Evolutionary conservation across 2,888 invertebrate genomes (phyloP), one percentile per base, ranked within the genome.

Genomic region (Saturnia pavonia): DNA sequence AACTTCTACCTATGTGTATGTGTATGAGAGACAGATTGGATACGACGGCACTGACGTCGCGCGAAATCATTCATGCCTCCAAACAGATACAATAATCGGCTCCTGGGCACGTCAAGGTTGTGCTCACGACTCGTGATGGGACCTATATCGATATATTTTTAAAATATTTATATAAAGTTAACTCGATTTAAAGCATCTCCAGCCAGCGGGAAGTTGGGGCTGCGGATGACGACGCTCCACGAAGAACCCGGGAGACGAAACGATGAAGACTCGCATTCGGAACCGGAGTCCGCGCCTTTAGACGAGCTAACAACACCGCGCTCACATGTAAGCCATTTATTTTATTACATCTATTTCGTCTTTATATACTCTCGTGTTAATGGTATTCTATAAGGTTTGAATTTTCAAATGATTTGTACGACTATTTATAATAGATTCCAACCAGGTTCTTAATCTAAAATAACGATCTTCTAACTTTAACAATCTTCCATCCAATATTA

Each of bases 221-320:
- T 97, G 82, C 96, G 98, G 67, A 98, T 99, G 98, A 97, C 97
- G 69, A 99, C 99, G 0, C 90, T 99, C 66, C 97, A 98, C 84
- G 99, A 99, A 88, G 99, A 99, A 89, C 96, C 96, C 16, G 92
- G 91, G 1, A 79, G 92, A 16, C 81, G 91, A 16, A 91, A 90
- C 74, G 91, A 91, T 60, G 94, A 94, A 1, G 94, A 94, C 73
- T 94, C 94, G 0, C 94, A 93, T 72, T 94, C 94, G 1, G 94
- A 94, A 76, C 94, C 94, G 0, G 94, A 94, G 72, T 88, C 89
- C 0, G 91, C 89, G 48, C 91, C 91, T 0, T 70, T 82, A 11
- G 93, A 92, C 74, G 90, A 90, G 54, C 81, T 89, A 7, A 86
- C 86, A 16, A 94, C 92, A 25, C 93, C 92, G 2, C 79, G 88